Evolutionary conservation across 2,797 vertebrate species (phyloP).

Genomic region (Coranthus polyacanthus): DNA sequence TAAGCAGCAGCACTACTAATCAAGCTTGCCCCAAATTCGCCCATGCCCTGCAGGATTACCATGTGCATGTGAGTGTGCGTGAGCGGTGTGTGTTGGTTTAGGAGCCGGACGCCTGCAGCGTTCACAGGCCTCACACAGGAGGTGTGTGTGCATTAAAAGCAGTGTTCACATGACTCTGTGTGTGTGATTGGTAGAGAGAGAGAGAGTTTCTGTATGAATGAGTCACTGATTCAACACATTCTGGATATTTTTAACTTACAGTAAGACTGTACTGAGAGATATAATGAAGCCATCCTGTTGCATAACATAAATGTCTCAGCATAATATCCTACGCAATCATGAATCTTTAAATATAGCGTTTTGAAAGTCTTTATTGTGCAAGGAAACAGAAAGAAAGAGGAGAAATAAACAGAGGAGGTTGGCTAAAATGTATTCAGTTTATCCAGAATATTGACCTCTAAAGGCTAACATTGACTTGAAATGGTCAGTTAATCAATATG

Average conservation of each 20-base stretch:
- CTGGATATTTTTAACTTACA: slow-evolving; percentile 62
- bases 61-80: slow-evolving; percentile 41
- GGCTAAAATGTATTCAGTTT: background rate
- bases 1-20: slow-evolving; percentile 86
- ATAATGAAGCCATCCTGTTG: slow-evolving; percentile 24
- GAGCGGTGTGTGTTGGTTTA: slow-evolving; percentile 53
- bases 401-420: background rate
- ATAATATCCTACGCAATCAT: slow-evolving; percentile 4
- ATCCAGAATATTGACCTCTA: background rate
- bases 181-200: slow-evolving; percentile 19
- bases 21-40: slow-evolving; percentile 87
- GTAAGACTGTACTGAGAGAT: slow-evolving; percentile 45
- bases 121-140: slow-evolving; percentile 34
- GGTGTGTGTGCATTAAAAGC: slow-evolving; percentile 40
- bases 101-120: slow-evolving; percentile 47
- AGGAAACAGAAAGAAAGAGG: background rate
- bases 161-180: slow-evolving; percentile 25
- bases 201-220: slow-evolving; percentile 49
- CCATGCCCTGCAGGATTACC: slow-evolving; percentile 83
- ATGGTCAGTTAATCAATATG: background rate
- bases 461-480: background rate
- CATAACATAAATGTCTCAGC: slow-evolving; percentile 34
- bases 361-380: background rate
- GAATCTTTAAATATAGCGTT: slow-evolving; percentile 18
- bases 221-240: slow-evolving; percentile 57